A percentile compares a stretch with the other conserved stretches of the same genome.
phyloP scores from a whole-genome alignment of 92 coral and sea anemone genomes.

The Pocillopora meandrina region DNA sequence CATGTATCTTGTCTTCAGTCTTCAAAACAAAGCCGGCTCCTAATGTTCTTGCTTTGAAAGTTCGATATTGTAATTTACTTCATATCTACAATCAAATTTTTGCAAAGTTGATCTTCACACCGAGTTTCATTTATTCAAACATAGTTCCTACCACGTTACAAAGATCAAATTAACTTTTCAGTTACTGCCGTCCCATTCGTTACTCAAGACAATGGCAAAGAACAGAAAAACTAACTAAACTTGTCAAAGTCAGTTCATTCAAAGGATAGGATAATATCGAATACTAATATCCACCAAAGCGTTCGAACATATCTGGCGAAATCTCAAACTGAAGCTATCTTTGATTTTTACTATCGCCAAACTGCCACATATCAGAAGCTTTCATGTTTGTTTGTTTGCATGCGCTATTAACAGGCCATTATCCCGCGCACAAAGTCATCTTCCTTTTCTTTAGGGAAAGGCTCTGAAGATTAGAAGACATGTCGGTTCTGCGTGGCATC shows the following conservation, averaged over 20 bases:
- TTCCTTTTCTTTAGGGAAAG: not conserved
- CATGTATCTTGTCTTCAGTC: constrained; percentile 13
- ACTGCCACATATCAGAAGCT: not conserved
- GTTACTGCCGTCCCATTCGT: constrained; percentile 28
- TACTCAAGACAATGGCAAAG: not conserved
- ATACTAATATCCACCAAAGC: not conserved
- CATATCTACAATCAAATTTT: not conserved
- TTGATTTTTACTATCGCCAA: not conserved
- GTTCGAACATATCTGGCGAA: not conserved
- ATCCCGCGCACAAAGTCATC: constrained; percentile 17
- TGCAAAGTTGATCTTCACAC: not conserved
- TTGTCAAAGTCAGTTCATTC: not conserved
- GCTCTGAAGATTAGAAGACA: not conserved
- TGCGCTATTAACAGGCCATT: constrained; percentile 21
- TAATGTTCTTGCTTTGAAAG: not conserved
- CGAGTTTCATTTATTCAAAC: not conserved
- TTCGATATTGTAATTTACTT: not conserved
- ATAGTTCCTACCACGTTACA: not conserved
- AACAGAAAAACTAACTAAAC: not conserved
- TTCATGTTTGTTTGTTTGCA: constrained; percentile 42
- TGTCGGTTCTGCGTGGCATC: not conserved
- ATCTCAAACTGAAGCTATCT: not conserved
- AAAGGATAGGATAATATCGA: not conserved
- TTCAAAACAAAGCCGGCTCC: constrained; percentile 12
- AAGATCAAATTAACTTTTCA: not conserved